Base-by-base conservation (phyloP, 1,140 invertebrate genomes). In the Ceratosolen fusciceps region DNA sequence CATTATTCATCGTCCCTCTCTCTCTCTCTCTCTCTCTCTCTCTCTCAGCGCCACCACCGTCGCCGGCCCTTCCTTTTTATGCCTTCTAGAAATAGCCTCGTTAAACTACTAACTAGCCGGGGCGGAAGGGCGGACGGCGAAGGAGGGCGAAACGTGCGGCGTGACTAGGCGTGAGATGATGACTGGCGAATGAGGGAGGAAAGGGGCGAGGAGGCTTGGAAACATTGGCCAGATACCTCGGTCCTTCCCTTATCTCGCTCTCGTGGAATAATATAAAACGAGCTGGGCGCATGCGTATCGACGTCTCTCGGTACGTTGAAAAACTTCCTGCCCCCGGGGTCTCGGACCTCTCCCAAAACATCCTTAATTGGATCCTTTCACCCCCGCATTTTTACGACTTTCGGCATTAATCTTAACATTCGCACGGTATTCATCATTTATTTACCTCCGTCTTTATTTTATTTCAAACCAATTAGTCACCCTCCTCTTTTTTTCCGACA, bases 1-100 rank as follows among this genome's bases (percentile, higher is more conserved):
- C 87, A 91, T 92, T 91, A 92, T 92, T 91, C 90, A 88, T 89
- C 85, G 83, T 88, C 82, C 84, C 87, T 83, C 87, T 83, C n/a
- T n/a, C n/a, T n/a, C n/a, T n/a, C n/a, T n/a, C n/a, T n/a, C n/a
- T n/a, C n/a, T n/a, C n/a, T n/a, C n/a, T n/a, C n/a, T n/a, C n/a
- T n/a, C n/a, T n/a, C n/a, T n/a, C n/a, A n/a, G n/a, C n/a, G n/a
- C n/a, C n/a, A n/a, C n/a, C n/a, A n/a, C n/a, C n/a, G n/a, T n/a
- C n/a, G n/a, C n/a, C n/a, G n/a, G 76, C 79, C 70, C 52, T 71
- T 81, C 74, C 77, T 74, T 83, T 80, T 78, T 60, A 58, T 79
- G 82, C 82, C 83, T 81, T 84, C 81, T 80, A 83, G 85, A 85
- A 85, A 87, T 87, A 86, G 84, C 83, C 86, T 87, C 85, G 86